A percentile compares a stretch with the other conserved stretches of the same genome.
Evolutionary conservation across 2,888 invertebrate species (phyloP).

Genomic region (Lepidocyrtoides sp.): DNA sequence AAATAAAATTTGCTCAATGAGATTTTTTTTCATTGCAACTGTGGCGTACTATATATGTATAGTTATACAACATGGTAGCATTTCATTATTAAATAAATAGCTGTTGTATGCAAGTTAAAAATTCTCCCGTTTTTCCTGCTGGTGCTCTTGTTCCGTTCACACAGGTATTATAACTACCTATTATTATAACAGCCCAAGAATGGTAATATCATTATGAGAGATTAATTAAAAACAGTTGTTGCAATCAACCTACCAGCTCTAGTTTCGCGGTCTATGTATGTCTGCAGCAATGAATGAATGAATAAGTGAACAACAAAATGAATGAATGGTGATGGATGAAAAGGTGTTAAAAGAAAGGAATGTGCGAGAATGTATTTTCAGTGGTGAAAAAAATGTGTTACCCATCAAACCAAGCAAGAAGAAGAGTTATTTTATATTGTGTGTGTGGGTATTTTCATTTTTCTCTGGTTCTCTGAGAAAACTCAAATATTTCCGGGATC

Average conservation of each 20-base stretch:
- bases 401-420: conserved; percentile 16
- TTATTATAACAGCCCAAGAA: conserved; percentile 19
- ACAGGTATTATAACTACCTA: conserved; percentile 47
- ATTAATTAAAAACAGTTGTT: conserved; percentile 71
- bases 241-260: conserved; percentile 34
- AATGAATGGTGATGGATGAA: conserved; percentile 48
- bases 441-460: conserved; percentile 30
- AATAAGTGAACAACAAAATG: conserved; percentile 11
- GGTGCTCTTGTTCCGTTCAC: conserved; percentile 46
- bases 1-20: conserved; percentile 22
- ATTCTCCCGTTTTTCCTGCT: conserved; percentile 22
- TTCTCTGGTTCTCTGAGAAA: conserved; percentile 64
- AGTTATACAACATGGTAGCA: too few relatives aligned
- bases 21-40: background rate
- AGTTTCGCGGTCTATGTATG: background rate
- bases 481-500: conserved; percentile 73
- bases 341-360: conserved; percentile 71
- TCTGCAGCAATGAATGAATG: conserved; percentile 62
- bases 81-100: background rate
- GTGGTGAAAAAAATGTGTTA: conserved; percentile 29
- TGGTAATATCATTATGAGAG: conserved; percentile 41
- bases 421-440: background rate
- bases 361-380: conserved; percentile 45
- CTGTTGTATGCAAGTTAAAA: background rate
- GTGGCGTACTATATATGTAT: too few relatives aligned